These are phyloP conservation scores for Trachythela sp. DNA, from an alignment of 64 coral and sea anemone genomes.

Conservation along the genomic window DNA sequence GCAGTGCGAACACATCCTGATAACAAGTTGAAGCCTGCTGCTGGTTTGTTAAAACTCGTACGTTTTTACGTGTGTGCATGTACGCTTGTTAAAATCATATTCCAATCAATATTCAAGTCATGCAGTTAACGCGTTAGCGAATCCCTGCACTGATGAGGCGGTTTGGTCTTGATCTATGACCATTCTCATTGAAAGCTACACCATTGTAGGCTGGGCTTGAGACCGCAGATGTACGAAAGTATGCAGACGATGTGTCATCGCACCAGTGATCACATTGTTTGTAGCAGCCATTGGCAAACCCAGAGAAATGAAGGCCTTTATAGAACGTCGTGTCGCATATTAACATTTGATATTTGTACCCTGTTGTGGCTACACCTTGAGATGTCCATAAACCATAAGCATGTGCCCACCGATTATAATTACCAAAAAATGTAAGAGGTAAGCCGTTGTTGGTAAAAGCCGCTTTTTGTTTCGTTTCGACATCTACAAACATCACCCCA, in stretches of 20 bases:
- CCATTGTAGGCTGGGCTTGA: not conserved
- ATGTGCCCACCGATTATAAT: not conserved
- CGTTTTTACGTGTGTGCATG: too few species aligned
- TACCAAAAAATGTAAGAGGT: not conserved
- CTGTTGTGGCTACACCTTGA: conserved; percentile 1
- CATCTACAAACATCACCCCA: conserved; percentile 26
- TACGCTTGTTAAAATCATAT: too few species aligned
- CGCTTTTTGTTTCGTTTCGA: not conserved
- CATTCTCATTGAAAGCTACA: conserved; percentile 20
- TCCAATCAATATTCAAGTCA: too few species aligned
- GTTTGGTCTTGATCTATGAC: not conserved
- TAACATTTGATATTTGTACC: conserved; percentile 34
- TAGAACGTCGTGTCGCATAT: conserved; percentile 9
- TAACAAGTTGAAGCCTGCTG: too few species aligned
- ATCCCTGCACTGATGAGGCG: conserved; percentile 36
- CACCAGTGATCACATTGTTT: conserved; percentile 24
- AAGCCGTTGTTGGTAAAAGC: not conserved
- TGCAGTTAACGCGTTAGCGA: not conserved
- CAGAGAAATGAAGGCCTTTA: conserved; percentile 27
- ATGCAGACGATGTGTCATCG: not conserved
- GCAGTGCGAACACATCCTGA: too few species aligned
- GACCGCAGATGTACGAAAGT: conserved; percentile 32
- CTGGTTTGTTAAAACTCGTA: too few species aligned
- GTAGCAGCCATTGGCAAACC: not conserved
- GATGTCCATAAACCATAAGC: not conserved